Percentiles rank a stretch among this genome's conserved stretches.
Conservation (phyloP, 2,113 vertebrate species). For the Columba livia region DNA sequence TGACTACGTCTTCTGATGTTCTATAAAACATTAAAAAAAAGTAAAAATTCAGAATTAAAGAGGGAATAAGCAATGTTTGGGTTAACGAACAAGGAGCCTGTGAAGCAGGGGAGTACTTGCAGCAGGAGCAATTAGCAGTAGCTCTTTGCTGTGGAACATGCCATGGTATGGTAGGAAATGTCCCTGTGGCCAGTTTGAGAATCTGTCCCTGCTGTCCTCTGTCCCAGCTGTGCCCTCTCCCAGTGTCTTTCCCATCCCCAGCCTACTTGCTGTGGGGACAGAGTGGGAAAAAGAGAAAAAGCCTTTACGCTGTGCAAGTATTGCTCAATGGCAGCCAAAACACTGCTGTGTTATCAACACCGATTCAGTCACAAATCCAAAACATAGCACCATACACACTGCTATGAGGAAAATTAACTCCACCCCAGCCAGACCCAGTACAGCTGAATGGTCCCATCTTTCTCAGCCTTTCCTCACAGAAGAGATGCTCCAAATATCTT, state of each 20-base stretch:
- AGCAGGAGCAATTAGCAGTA: not conserved
- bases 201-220: not conserved
- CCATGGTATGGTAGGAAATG: not conserved
- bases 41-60: not conserved
- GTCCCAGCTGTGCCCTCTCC: not conserved
- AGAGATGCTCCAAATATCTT: too few species aligned
- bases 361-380: not conserved
- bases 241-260: too few species aligned
- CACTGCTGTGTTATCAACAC: not conserved
- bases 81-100: not conserved
- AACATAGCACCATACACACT: not conserved
- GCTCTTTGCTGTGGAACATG: not conserved
- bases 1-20: not conserved
- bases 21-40: not conserved
- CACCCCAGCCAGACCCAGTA: too few species aligned
- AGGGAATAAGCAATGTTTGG: not conserved
- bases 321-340: not conserved
- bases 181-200: not conserved
- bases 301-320: too few species aligned
- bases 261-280: too few species aligned
- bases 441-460: too few species aligned
- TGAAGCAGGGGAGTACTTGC: not conserved
- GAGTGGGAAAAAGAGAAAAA: too few species aligned
- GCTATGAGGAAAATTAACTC: not conserved
- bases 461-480: too few species aligned